Conservation (phyloP, 2,113 vertebrate species). For the Tupaia tana region DNA sequence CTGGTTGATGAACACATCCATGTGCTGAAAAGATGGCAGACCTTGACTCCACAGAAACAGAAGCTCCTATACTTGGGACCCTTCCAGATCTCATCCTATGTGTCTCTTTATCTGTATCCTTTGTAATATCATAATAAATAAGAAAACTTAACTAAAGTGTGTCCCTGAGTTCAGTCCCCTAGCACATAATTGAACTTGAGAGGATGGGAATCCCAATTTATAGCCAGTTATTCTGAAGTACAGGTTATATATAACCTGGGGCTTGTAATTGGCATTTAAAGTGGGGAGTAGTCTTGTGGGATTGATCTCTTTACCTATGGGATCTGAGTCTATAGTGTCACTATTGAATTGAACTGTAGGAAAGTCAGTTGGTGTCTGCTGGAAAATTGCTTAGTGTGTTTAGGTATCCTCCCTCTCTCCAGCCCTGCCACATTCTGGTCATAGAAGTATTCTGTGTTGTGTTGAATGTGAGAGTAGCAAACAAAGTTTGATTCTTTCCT, state of each 20-base stretch:
- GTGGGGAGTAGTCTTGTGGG: neutral
- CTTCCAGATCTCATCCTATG: no score
- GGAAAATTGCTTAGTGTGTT: neutral
- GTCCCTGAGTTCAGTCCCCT: neutral
- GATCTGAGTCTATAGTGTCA: neutral
- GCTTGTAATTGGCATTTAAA: neutral
- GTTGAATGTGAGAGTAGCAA: conserved; percentile 9
- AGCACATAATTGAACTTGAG: neutral
- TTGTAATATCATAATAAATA: neutral
- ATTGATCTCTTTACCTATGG: neutral
- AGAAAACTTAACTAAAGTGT: neutral
- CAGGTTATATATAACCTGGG: neutral
- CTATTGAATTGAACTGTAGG: neutral
- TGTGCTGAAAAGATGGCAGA: neutral
- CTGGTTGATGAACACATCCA: no score
- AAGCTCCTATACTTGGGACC: neutral
- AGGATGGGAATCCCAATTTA: neutral
- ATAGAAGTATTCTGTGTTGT: neutral
- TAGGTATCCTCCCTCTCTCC: no score
- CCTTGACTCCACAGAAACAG: no score
- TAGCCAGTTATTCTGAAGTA: neutral
- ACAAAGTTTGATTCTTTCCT: neutral
- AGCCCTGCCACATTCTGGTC: neutral
- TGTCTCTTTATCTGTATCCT: neutral
- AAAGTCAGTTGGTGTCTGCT: neutral